These are phyloP conservation scores for Tineola bisselliella DNA, from an alignment of 2,888 invertebrate species.

Conservation along the genomic window DNA sequence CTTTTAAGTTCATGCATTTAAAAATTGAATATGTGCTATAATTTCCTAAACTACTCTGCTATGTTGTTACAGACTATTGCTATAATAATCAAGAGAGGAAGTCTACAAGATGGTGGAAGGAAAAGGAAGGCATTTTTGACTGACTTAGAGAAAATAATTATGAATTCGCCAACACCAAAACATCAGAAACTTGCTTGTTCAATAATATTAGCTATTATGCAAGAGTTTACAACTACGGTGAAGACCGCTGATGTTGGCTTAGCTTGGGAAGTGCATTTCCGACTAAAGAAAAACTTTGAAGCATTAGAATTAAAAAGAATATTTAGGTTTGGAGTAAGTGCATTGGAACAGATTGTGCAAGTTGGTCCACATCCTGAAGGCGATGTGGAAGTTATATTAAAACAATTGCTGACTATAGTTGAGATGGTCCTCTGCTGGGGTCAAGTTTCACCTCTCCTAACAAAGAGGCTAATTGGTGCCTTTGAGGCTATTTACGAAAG, in stretches of 20 bases:
- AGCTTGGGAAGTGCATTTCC: constrained; percentile 88
- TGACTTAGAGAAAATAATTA: constrained; percentile 81
- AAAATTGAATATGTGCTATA: too few relatives aligned
- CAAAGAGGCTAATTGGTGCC: constrained; percentile 75
- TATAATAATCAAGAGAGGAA: constrained; percentile 86
- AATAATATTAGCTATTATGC: constrained; percentile 83
- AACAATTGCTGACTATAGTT: constrained; percentile 78
- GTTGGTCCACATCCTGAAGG: constrained; percentile 59
- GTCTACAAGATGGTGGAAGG: constrained; percentile 77
- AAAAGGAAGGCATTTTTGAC: constrained; percentile 74
- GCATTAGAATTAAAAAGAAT: constrained; percentile 80
- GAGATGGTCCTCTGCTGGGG: constrained; percentile 86
- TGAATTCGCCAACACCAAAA: constrained; percentile 79
- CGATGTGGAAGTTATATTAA: constrained; percentile 67
- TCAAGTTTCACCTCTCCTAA: constrained; percentile 74
- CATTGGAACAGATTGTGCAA: constrained; percentile 50
- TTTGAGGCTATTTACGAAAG: constrained; percentile 76
- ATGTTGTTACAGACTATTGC: constrained; percentile 75
- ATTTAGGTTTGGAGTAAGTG: constrained; percentile 67
- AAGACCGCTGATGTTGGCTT: constrained; percentile 88
- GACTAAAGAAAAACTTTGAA: constrained; percentile 87
- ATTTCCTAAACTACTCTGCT: neutral
- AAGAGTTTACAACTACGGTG: constrained; percentile 87
- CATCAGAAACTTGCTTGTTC: constrained; percentile 86
- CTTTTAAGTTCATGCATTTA: neutral